Percentiles rank a stretch among this genome's conserved stretches.
These are phyloP conservation scores for Gnathonemus echidnorhynchus DNA, from an alignment of 2,113 vertebrate species.

Conservation along the genomic window DNA sequence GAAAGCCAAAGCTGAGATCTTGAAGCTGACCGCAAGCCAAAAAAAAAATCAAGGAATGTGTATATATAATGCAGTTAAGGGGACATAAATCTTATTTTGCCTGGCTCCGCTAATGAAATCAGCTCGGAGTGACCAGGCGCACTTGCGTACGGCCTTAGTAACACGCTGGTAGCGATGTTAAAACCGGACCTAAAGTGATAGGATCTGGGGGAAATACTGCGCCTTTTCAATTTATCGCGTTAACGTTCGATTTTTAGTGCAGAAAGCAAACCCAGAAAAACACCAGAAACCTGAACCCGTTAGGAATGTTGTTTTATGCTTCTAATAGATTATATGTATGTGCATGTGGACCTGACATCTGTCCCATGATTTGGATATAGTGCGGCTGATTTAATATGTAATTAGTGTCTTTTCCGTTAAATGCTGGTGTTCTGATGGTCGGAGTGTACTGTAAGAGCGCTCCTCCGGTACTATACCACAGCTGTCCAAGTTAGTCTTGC, in stretches of 20 bases:
- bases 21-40: neutral
- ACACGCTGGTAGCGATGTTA: neutral
- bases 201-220: neutral
- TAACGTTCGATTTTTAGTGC: neutral
- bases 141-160: neutral
- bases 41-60: neutral
- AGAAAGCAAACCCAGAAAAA: neutral
- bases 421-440: neutral
- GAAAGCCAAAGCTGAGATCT: slow-evolving; percentile 2
- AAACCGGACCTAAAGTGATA: neutral
- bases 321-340: neutral
- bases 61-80: neutral
- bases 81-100: neutral
- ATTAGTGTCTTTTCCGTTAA: neutral
- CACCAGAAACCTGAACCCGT: neutral
- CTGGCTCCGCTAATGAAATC: neutral
- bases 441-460: neutral
- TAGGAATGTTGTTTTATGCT: neutral
- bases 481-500: neutral
- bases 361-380: neutral
- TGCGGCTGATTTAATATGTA: neutral
- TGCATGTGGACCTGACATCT: neutral
- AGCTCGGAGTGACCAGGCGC: slow-evolving; percentile 3
- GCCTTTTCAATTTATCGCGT: neutral
- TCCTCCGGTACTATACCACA: neutral